phyloP scores from a whole-genome alignment of 1,140 invertebrate species.

The Ganaspis sp. region DNA sequence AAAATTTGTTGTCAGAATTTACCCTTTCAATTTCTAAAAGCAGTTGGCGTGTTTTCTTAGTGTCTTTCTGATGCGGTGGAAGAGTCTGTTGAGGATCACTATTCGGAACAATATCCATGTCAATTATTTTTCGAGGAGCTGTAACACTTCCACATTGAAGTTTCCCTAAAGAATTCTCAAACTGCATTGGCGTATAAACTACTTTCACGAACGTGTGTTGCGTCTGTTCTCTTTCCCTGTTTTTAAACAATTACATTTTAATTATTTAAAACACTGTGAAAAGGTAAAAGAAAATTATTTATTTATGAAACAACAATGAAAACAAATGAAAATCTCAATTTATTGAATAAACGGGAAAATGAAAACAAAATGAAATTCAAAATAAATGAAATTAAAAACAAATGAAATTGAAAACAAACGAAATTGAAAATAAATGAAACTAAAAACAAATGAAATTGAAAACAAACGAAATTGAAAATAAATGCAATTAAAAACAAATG shows the following conservation, averaged over 20 bases:
- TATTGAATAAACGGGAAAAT: too few relatives aligned
- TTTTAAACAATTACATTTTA: conserved; percentile 17
- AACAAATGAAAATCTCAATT: too few relatives aligned
- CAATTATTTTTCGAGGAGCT: conserved; percentile 94
- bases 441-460: too few relatives aligned
- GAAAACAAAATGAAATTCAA: too few relatives aligned
- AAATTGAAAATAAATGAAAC: too few relatives aligned
- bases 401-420: too few relatives aligned
- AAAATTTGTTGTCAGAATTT: conserved; percentile 25
- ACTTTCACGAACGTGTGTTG: conserved; percentile 76
- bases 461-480: too few relatives aligned
- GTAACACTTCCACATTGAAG: conserved; percentile 92
- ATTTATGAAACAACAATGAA: too few relatives aligned
- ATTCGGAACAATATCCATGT: conserved; percentile 87
- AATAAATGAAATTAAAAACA: too few relatives aligned
- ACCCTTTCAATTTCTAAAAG: conserved; percentile 88
- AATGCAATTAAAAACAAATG: too few relatives aligned
- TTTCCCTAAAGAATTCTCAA: conserved; percentile 94
- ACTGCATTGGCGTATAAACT: conserved; percentile 87
- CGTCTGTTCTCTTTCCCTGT: conserved; percentile 70
- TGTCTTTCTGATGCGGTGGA: conserved; percentile 74
- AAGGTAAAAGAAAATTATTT: too few relatives aligned
- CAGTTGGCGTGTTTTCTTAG: conserved; percentile 84
- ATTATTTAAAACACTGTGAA: too few relatives aligned
- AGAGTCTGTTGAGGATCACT: conserved; percentile 74